Base-by-base conservation (phyloP, 2,797 vertebrate genomes). In the Tympanoctomys barrerae region DNA sequence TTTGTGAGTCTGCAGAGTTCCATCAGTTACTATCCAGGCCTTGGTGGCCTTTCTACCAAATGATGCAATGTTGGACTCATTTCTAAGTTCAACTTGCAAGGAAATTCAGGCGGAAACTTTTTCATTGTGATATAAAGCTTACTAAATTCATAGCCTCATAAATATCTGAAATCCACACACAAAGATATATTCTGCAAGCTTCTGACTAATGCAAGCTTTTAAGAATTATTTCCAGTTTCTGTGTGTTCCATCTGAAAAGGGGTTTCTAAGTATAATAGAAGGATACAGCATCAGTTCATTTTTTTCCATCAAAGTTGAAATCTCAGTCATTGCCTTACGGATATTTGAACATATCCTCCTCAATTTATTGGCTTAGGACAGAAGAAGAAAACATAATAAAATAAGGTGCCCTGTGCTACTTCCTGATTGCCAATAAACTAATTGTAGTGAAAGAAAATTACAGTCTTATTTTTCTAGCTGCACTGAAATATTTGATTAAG, bases 371-470 rank as follows among this genome's bases (percentile, higher is more conserved):
- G 62, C 89, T 96, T 89, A 70, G 77, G 80, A 71, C 26, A 93
- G 66, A 91, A 52, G 59, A 90, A 68, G 64, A 86, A 73, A 80
- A 4, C 62, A 86, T 93, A 96, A 96, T 95, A 94, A 91, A 89
- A 93, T 94, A 85, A 95, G 82, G 7, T 36, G 22, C 39, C 52
- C 62, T 61, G 8, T 33, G 71, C 36, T 85, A 85, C 95, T 96
- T 97, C 89, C 94, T 95, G 84, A 90, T 93, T 88, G 92, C 87
- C 49, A 83, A 86, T 85, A 94, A 97, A 94, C n/a, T 83, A 90
- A 39, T 91, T 88, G 71, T 22, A 91, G 59, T 89, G 71, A 94
- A 96, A 96, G 42, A 70, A 6, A 31, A 95, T 91, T 70, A 70
- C 36, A 49, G 21, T 85, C 68, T 90, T 61, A 87, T 78, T 75